A percentile compares a stretch with the other conserved stretches of the same genome.
Conservation (phyloP, 2,888 invertebrate species). For the Entomobrya proxima region DNA sequence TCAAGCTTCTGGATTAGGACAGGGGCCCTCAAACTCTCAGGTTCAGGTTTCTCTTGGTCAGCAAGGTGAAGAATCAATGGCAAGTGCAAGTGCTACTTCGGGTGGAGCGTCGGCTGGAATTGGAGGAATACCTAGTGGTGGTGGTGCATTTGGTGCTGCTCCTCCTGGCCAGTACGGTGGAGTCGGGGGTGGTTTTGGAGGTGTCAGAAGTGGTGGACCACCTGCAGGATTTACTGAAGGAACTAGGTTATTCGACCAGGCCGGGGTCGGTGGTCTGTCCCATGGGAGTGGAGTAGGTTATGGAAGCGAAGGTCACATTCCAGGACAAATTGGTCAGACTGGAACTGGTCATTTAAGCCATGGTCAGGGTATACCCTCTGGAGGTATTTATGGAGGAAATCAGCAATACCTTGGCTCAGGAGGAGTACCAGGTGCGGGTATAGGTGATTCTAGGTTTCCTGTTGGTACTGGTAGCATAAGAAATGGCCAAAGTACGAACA, state of each 20-base stretch:
- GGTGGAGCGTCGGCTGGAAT: not conserved
- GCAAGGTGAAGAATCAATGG: slow-evolving; percentile 66
- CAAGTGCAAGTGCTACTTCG: slow-evolving; percentile 63
- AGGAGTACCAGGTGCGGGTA: not conserved
- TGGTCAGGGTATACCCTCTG: not conserved
- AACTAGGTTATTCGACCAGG: not conserved
- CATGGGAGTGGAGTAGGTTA: not conserved
- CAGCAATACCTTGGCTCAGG: not conserved
- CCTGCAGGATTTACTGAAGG: not conserved
- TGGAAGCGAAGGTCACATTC: not conserved
- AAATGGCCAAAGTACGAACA: not conserved
- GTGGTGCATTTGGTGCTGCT: not conserved
- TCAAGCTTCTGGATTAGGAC: slow-evolving; percentile 55
- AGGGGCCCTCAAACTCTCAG: slow-evolving; percentile 63
- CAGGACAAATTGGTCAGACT: no score
- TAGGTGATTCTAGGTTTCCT: not conserved
- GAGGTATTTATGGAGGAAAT: not conserved
- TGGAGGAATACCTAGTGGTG: not conserved
- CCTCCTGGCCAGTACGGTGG: not conserved
- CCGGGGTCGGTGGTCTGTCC: not conserved
- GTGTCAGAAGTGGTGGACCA: not conserved
- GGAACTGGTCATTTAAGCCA: not conserved
- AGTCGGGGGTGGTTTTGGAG: not conserved
- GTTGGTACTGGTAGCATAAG: not conserved
- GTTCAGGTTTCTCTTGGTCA: slow-evolving; percentile 67